Conservation (phyloP, 2,113 vertebrate genomes). For the Rana temporaria region DNA sequence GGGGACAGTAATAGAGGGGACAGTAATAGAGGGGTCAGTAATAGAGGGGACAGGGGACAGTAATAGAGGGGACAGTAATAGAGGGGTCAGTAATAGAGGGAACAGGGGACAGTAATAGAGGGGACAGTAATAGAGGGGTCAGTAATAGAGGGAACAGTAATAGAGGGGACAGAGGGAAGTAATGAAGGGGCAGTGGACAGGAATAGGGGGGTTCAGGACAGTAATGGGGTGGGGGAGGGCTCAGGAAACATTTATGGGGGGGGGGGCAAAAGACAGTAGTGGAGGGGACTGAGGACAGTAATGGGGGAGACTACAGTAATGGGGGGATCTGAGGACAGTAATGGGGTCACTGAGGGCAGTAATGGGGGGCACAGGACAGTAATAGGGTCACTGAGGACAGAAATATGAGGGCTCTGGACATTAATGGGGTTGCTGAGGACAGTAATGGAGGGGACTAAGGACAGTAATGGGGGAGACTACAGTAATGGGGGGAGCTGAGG, state of each 20-base stretch:
- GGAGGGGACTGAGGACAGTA: too few species aligned
- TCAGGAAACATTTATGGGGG: too few species aligned
- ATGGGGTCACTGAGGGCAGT: too few species aligned
- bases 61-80: background rate
- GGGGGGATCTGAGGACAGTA: background rate
- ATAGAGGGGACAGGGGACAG: too few species aligned
- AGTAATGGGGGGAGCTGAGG: background rate
- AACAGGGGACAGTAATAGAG: too few species aligned
- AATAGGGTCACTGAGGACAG: background rate
- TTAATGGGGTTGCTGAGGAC: background rate
- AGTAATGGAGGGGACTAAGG: background rate
- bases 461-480: background rate
- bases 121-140: background rate
- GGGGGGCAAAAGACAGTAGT: too few species aligned
- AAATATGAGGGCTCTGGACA: background rate
- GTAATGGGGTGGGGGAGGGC: too few species aligned
- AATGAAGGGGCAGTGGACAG: background rate
- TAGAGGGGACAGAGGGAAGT: background rate
- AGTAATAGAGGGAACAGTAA: background rate
- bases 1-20: too few species aligned
- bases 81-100: background rate
- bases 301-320: too few species aligned
- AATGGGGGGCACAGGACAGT: background rate
- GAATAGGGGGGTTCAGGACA: too few species aligned
- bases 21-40: too few species aligned